Evolutionary conservation across 1,140 invertebrate genomes (phyloP).

Genomic region (Bombus vancouverensis): DNA sequence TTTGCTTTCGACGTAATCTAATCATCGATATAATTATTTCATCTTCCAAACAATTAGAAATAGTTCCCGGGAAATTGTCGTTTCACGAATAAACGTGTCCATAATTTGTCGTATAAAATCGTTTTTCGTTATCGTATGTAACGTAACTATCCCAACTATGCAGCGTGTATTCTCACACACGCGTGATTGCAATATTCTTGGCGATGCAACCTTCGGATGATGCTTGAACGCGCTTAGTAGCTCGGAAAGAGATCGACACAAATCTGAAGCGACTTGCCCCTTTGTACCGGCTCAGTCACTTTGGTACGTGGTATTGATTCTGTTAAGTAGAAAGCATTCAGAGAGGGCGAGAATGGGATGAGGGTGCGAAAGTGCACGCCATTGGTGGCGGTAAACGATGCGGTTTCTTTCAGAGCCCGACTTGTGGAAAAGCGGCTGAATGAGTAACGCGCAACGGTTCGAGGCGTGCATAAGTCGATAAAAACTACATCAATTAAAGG

Average conservation of each 20-base stretch:
- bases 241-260: conserved; percentile 40
- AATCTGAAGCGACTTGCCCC: conserved; percentile 33
- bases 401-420: conserved; percentile 78
- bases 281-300: conserved; percentile 57
- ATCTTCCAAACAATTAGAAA: not conserved
- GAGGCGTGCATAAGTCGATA: conserved; percentile 76
- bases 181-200: conserved; percentile 21
- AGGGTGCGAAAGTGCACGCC: conserved; percentile 70
- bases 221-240: conserved; percentile 38
- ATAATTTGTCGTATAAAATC: too few relatives aligned
- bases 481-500: conserved; percentile 80
- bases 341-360: conserved; percentile 63
- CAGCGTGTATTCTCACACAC: not conserved
- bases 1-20: not conserved
- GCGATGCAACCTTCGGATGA: conserved; percentile 3
- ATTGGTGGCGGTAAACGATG: conserved; percentile 77
- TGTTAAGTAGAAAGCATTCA: conserved; percentile 68
- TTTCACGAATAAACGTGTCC: too few relatives aligned
- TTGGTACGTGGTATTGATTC: conserved; percentile 71
- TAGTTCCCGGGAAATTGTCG: too few relatives aligned
- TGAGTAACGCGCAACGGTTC: conserved; percentile 77
- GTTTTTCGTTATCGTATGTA: too few relatives aligned
- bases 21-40: not conserved
- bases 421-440: conserved; percentile 71
- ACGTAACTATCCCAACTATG: not conserved